Evolutionary conservation across 2,797 vertebrate species (phyloP), one percentile per base, ranked within the genome.

Genomic region (Sebastiscus albofasciatus): DNA sequence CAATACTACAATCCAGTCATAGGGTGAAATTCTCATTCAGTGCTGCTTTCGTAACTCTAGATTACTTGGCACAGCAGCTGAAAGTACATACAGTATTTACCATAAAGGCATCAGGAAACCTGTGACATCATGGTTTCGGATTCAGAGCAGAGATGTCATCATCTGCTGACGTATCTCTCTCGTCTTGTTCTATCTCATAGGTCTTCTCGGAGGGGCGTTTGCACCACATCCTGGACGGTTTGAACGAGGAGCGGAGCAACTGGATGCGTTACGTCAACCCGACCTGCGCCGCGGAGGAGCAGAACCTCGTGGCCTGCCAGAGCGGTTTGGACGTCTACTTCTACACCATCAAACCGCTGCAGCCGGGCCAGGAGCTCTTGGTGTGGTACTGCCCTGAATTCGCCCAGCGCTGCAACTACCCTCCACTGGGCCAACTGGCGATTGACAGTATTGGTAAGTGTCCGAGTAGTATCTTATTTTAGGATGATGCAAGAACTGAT

Each of bases 241-340:
- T 97, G 90, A 96, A 98, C 0, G 97, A 98, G 90, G 96, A 97
- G 73, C 95, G 95, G 75, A 98, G 98, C 92, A 99, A 99, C 93
- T 99, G 98, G 98, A 99, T 99, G 97, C 97, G 97, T 33, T 99
- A 97, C 11, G 97, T 99, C 89, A 99, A 98, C 89, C 97, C 97
- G 0, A 97, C 97, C 1, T 92, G 94, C 65, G 92, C 94, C 2
- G 93, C 94, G 81, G 93, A 96, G 88, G 96, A 98, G 82, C 98
- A 99, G 91, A 99, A 98, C 90, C 90, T 99, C 93, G 96, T 97
- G 16, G 97, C 98, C 0, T 98, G 97, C 92, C 98, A 99, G 94
- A 97, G 94, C 52, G 97, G 97, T 82, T 96, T 97, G 96, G 96
- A 96, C 79, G 96, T 99, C 88, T 99, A 97, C 94, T 99, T 99